Conservation (phyloP, 1,140 invertebrate species). For the Eupristina koningsbergeri region DNA sequence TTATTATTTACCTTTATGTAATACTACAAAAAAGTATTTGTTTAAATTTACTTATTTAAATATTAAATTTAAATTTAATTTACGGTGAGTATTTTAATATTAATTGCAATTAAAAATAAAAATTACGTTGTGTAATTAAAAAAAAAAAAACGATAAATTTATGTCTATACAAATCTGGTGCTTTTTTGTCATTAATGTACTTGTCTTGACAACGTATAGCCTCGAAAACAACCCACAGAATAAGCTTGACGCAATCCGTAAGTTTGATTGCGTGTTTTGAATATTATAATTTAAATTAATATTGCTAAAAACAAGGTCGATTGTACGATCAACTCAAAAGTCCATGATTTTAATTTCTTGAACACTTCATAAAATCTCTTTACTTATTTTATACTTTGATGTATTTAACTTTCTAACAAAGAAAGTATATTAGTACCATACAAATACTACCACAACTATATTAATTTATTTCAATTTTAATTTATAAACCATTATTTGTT, state of each 20-base stretch:
- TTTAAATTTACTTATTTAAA: not conserved
- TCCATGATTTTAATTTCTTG: not conserved
- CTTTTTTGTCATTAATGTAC: conserved; percentile 16
- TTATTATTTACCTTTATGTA: not conserved
- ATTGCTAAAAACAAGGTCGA: not conserved
- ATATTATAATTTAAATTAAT: not conserved
- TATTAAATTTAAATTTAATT: not conserved
- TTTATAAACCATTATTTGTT: not conserved
- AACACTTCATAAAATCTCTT: not conserved
- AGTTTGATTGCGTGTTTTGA: conserved; percentile 50
- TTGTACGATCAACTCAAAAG: not conserved
- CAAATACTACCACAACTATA: not conserved
- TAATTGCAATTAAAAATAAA: conserved; percentile 1
- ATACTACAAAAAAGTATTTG: not conserved
- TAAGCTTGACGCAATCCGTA: conserved; percentile 57
- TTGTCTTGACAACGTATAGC: not conserved
- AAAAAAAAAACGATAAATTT: conserved; percentile 31
- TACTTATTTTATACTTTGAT: not conserved
- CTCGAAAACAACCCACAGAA: conserved; percentile 11
- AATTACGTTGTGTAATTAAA: conserved; percentile 9
- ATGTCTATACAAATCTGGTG: not conserved
- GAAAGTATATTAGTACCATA: not conserved
- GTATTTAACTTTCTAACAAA: conserved; percentile 9
- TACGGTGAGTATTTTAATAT: not conserved
- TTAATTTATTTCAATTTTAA: not conserved